Base-by-base conservation (phyloP, 2,113 vertebrate genomes). In the Turdus rufiventris region DNA sequence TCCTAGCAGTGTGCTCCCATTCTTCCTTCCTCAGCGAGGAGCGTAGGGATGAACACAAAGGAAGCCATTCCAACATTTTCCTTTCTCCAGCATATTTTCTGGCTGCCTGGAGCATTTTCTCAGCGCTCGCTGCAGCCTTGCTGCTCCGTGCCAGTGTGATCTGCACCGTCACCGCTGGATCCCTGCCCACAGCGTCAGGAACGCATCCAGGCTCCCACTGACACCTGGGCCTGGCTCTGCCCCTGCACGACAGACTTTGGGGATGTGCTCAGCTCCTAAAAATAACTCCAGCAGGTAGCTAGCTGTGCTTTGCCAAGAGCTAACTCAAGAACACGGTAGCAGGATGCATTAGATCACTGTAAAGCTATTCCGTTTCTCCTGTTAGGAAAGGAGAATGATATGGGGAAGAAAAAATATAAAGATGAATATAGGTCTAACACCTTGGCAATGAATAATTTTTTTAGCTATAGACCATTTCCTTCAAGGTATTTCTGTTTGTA, bases 211-310 rank as follows among this genome's bases (percentile, higher is more conserved):
- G 2, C 78, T n/a, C 45, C 8, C 21, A 21, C 71, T 76, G 95
- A 91, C 92, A 83, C 58, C 57, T 48, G 2, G 2, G 51, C 85
- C 84, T 88, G 95, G 90, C 94, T 85, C 92, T 83, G 82, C 62
- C 54, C 93, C 20, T n/a, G 74, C 90, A 83, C 12, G 83, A 70
- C 94, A 91, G 88, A 54, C 82, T 50, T 6, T 8, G 94, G 42
- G 62, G 61, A 65, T 36, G 60, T 50, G 11, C 58, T 96, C 74
- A 70, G 40, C 78, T 66, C 36, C 95, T 73, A 95, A 96, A 95
- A 96, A 96, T 96, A 95, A 10, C 82, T 36, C 42, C 50, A 7
- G 3, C 78, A 93, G 94, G 92, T 96, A 93, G 74, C 88, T 45
- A 45, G 74, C 6, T 11, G 14, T 15, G 29, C 47, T 79, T 38